Base-by-base conservation (phyloP, 2,888 invertebrate genomes). In the Acanthoscelides obtectus region DNA sequence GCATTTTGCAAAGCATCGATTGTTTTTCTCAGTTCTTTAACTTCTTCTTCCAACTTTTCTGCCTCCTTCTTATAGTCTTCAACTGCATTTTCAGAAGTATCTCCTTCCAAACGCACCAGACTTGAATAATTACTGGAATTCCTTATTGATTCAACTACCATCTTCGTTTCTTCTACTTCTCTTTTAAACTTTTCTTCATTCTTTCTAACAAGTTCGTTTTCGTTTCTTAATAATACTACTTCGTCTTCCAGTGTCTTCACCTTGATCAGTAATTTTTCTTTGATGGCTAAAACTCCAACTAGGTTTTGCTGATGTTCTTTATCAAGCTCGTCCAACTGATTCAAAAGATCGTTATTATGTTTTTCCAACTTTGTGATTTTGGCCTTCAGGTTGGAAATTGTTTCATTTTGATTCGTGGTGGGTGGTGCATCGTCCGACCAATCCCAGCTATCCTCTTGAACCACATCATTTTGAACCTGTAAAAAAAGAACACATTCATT, bases 271-370 rank as follows among this genome's bases (percentile, higher is more conserved):
- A 86, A 72, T 72, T 83, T 79, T 70, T 84, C 83, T 75, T 82
- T 83, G 27, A 85, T 79, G 19, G 75, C 77, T 12, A 86, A 80
- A 65, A 86, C 76, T 74, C 84, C 82, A 22, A 81, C 81, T 17
- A 83, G 80, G 70, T 84, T 85, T 70, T 82, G 80, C 74, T 86
- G 85, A 75, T 84, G 83, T 72, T 86, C 85, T 8, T 77, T 74
- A 77, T 86, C 86, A 0, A 86, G 76, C 72, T 85, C 84, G 20
- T 77, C 77, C 8, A 77, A 12, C 76, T 77, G 75, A 8, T 22
- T 20, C 63, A 73, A n/a, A 0, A 73, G 67, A 22, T 75, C 75
- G 4, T 70, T 66, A 65, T 69, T 85, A 71, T 86, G 84, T 22
- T 74, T 80, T 80, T 85, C 81, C 63, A 86, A 75, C 6, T 75